Conservation (phyloP, 2,888 invertebrate species). For the Homarus gammarus region DNA sequence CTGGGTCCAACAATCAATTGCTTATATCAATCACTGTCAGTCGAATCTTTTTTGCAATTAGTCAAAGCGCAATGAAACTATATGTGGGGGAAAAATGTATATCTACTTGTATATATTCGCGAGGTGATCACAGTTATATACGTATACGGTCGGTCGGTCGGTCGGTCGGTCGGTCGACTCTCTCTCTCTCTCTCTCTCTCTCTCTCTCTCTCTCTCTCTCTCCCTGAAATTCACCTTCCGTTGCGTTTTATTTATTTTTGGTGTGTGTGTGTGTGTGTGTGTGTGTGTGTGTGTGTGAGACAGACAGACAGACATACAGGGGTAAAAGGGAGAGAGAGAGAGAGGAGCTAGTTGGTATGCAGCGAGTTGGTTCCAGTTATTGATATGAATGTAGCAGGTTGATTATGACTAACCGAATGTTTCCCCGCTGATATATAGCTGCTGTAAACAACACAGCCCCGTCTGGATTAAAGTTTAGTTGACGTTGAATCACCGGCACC, state of each 20-base stretch:
- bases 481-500: too few relatives aligned
- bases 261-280: neutral
- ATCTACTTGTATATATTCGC: neutral
- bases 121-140: neutral
- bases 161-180: too few relatives aligned
- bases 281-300: neutral
- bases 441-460: too few relatives aligned
- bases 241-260: neutral
- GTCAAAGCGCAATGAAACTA: slow-evolving; percentile 4
- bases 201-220: too few relatives aligned
- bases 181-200: too few relatives aligned
- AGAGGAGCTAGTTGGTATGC: too few relatives aligned
- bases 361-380: neutral
- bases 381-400: neutral
- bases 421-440: too few relatives aligned
- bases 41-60: neutral
- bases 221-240: too few relatives aligned
- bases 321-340: too few relatives aligned
- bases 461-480: too few relatives aligned
- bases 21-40: neutral
- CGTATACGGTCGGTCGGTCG: too few relatives aligned
- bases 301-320: neutral
- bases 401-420: neutral
- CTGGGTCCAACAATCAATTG: too few relatives aligned
- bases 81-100: neutral